Percentiles rank a stretch among this genome's conserved stretches.
These are phyloP conservation scores for Poeciliopsis presidionis DNA, from an alignment of 2,797 vertebrate genomes.

Conservation along the genomic window DNA sequence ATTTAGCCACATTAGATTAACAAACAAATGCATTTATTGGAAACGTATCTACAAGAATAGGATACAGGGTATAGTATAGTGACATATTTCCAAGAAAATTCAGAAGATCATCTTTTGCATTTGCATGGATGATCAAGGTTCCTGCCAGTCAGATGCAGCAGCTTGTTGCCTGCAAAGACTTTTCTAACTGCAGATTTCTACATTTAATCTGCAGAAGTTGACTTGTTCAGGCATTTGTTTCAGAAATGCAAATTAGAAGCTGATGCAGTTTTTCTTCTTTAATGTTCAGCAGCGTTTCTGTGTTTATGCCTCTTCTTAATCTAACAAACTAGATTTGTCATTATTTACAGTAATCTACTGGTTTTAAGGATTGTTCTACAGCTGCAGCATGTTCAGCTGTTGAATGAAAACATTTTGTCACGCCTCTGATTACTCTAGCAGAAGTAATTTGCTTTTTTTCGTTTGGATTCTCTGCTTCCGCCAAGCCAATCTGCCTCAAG, in stretches of 20 bases:
- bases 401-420: background rate
- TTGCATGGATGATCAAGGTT: background rate
- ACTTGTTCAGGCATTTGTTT: background rate
- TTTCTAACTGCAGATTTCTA: background rate
- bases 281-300: background rate
- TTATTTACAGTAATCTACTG: background rate
- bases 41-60: background rate
- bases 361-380: background rate
- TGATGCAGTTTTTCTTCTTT: background rate
- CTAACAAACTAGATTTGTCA: background rate
- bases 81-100: background rate
- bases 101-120: background rate
- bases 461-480: background rate
- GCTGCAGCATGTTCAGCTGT: background rate
- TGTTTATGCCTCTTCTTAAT: background rate
- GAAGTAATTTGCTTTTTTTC: background rate
- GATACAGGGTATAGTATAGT: background rate
- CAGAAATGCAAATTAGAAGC: background rate
- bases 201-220: background rate
- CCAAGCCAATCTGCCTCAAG: background rate
- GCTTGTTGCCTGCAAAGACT: background rate
- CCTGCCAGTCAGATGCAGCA: background rate
- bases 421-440: background rate
- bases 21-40: background rate
- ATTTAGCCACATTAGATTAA: background rate